Conservation (phyloP, 1,140 invertebrate species). For the Drosophila sp. region DNA sequence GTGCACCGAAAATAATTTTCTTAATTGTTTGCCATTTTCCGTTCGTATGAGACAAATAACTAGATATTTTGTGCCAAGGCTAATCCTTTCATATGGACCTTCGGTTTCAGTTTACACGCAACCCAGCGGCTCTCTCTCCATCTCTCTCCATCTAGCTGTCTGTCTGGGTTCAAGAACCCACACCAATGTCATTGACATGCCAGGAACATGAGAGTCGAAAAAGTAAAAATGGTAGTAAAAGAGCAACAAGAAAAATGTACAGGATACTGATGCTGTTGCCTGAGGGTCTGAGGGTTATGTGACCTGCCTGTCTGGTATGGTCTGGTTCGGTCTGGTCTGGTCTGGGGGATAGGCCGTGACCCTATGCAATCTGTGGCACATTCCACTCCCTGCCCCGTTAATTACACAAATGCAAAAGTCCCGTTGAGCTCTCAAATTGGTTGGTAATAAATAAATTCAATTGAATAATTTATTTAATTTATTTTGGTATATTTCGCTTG, state of each 20-base stretch:
- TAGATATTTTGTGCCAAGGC: conserved; percentile 35
- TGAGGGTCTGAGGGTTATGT: neutral
- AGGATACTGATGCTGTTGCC: no score
- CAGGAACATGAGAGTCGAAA: conserved; percentile 35
- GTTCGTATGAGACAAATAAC: conserved; percentile 35
- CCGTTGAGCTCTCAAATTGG: conserved; percentile 66
- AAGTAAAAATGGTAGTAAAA: conserved; percentile 42
- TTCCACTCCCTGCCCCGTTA: conserved; percentile 64
- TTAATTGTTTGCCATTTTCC: conserved; percentile 20
- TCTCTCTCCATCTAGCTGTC: neutral
- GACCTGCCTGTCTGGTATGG: conserved; percentile 23
- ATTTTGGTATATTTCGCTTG: conserved; percentile 44
- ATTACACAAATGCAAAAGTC: conserved; percentile 80
- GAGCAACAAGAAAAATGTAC: conserved; percentile 18
- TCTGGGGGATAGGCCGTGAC: neutral
- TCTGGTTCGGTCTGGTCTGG: conserved; percentile 19
- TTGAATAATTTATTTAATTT: conserved; percentile 83
- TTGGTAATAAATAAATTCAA: conserved; percentile 82
- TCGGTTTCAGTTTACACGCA: conserved; percentile 22
- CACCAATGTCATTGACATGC: conserved; percentile 50
- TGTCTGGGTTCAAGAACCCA: conserved; percentile 34
- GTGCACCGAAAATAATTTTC: conserved; percentile 24
- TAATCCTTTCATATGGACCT: conserved; percentile 32
- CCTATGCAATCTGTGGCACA: conserved; percentile 38
- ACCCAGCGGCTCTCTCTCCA: conserved; percentile 7